phyloP scores from a whole-genome alignment of 2,888 invertebrate species.

The Teleiodes luculella region DNA sequence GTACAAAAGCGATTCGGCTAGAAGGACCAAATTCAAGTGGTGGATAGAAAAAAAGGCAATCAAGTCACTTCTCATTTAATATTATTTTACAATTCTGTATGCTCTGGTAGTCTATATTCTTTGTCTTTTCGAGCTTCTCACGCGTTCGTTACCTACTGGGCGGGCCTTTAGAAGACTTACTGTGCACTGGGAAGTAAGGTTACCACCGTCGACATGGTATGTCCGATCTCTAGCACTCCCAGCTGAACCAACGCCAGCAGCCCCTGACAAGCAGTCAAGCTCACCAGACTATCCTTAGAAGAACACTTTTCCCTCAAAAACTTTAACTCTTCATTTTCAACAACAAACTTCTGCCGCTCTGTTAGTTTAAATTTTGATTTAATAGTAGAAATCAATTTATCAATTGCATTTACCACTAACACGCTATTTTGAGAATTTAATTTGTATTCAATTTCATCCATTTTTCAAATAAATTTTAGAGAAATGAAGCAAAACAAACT shows the following conservation, averaged over 20 bases:
- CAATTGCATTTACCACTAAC: slow-evolving; percentile 77
- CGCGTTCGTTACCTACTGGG: too few species aligned
- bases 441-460: slow-evolving; percentile 82
- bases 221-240: slow-evolving; percentile 77
- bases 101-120: too few species aligned
- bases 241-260: slow-evolving; percentile 81
- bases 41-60: too few species aligned
- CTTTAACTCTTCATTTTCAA: slow-evolving; percentile 79
- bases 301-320: slow-evolving; percentile 82
- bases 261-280: slow-evolving; percentile 82
- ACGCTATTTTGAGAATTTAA: slow-evolving; percentile 78
- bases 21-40: too few species aligned
- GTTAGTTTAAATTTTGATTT: slow-evolving; percentile 66
- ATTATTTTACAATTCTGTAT: too few species aligned
- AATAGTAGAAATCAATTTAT: slow-evolving; percentile 74
- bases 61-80: too few species aligned
- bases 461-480: slow-evolving; percentile 29
- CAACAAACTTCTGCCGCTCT: slow-evolving; percentile 57
- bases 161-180: too few species aligned
- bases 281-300: slow-evolving; percentile 78
- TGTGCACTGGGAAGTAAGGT: slow-evolving; percentile 81
- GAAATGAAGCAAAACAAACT: too few species aligned
- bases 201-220: slow-evolving; percentile 81
- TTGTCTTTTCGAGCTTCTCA: too few species aligned
- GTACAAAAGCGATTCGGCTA: too few species aligned